Conservation (phyloP, 2,113 vertebrate species). For the Poeciliopsis occidentalis region DNA sequence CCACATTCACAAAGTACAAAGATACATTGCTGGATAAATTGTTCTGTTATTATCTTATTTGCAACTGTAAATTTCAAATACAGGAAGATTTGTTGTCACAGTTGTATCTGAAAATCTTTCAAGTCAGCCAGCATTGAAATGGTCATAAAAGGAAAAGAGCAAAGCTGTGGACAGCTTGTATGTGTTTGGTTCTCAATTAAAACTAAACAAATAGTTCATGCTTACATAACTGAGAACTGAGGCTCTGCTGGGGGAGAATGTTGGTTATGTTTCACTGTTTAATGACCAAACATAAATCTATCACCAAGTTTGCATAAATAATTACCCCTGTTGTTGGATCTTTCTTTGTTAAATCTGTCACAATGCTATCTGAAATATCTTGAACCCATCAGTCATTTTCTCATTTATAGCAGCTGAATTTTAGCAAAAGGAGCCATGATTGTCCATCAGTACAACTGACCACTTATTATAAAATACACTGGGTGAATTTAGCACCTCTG, state of each 20-base stretch:
- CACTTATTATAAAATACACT: neutral
- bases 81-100: too few relatives aligned
- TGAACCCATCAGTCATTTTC: neutral
- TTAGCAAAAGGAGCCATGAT: neutral
- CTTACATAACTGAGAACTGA: neutral
- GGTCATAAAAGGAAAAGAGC: neutral
- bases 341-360: neutral
- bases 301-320: neutral
- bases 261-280: neutral
- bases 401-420: neutral
- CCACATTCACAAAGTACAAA: neutral
- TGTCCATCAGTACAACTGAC: neutral
- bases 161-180: too few relatives aligned
- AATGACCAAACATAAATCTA: neutral
- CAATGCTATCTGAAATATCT: neutral
- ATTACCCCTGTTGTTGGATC: neutral
- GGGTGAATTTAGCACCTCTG: too few relatives aligned
- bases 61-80: too few relatives aligned
- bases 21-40: too few relatives aligned
- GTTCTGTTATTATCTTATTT: too few relatives aligned
- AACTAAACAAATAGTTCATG: neutral
- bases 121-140: neutral
- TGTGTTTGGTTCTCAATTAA: neutral
- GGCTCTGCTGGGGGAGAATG: neutral
- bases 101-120: neutral